Conservation (phyloP, 2,113 vertebrate genomes). For the Esox niger region DNA sequence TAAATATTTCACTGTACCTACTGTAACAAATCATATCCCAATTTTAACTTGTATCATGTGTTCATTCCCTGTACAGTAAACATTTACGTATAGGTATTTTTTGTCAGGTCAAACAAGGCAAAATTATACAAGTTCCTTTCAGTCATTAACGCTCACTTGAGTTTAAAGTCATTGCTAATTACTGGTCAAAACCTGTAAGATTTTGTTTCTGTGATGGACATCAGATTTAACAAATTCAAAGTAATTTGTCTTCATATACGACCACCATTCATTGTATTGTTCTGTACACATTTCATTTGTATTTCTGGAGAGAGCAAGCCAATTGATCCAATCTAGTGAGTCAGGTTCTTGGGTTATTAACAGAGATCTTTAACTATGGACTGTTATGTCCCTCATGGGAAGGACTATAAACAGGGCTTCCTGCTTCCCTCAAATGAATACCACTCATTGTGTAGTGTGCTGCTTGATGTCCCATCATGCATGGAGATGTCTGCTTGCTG, state of each 20-base stretch:
- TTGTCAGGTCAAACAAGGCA: not conserved
- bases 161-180: too few species aligned
- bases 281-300: slow-evolving; percentile 18
- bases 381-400: slow-evolving; percentile 41
- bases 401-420: slow-evolving; percentile 46
- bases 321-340: slow-evolving; percentile 1
- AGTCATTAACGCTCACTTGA: too few species aligned
- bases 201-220: too few species aligned
- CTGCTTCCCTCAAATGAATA: slow-evolving; percentile 49
- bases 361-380: slow-evolving; percentile 41
- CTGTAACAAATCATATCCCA: too few species aligned
- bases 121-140: too few species aligned
- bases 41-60: too few species aligned
- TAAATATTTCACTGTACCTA: too few species aligned
- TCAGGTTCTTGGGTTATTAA: slow-evolving; percentile 27
- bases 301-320: slow-evolving; percentile 27
- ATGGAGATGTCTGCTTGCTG: slow-evolving; percentile 46
- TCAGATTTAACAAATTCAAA: not conserved
- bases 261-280: slow-evolving; percentile 1
- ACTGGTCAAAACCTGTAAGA: too few species aligned
- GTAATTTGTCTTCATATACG: not conserved
- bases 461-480: slow-evolving; percentile 45
- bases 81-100: not conserved
- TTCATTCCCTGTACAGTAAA: too few species aligned
- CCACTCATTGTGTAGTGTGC: slow-evolving; percentile 35